A percentile compares a stretch with the other conserved stretches of the same genome.
phyloP scores from a whole-genome alignment of 1,140 invertebrate species.

The Batillaria attramentaria region DNA sequence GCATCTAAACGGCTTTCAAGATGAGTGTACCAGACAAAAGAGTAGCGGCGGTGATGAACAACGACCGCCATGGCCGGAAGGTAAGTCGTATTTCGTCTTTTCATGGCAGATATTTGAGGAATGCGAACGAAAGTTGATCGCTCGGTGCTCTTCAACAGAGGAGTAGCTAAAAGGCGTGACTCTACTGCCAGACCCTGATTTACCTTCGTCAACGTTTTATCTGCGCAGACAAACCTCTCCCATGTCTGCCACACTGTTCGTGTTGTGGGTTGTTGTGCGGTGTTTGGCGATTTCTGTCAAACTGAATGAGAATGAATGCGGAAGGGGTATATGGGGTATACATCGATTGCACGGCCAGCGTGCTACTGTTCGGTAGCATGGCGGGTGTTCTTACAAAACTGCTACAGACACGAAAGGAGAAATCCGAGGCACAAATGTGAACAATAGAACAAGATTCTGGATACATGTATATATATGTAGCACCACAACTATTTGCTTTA shows the following conservation, averaged over 20 bases:
- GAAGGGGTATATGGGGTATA: no score
- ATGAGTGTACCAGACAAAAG: slow-evolving; percentile 18
- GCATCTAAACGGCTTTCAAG: background rate
- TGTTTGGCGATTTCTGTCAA: background rate
- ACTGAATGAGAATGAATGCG: background rate
- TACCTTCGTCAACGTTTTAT: background rate
- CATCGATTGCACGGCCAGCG: no score
- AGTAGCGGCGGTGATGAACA: slow-evolving; percentile 3
- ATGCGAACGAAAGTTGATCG: background rate
- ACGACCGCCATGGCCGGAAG: slow-evolving; percentile 5
- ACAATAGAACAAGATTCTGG: no score
- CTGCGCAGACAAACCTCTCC: background rate
- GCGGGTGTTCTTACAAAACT: no score
- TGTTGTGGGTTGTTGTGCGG: background rate
- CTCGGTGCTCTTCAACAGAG: slow-evolving; percentile 6
- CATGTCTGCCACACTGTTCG: background rate
- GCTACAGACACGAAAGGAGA: no score
- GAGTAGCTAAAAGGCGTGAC: background rate
- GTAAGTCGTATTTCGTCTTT: background rate
- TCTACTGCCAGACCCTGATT: background rate
- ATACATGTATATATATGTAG: no score
- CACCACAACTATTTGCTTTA: no score
- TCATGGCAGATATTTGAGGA: background rate
- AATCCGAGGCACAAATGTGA: no score
- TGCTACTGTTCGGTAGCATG: no score